A percentile compares a stretch with the other conserved stretches of the same genome.
Evolutionary conservation across 2,797 vertebrate genomes (phyloP).

Genomic region (Aeoliscus strigatus): DNA sequence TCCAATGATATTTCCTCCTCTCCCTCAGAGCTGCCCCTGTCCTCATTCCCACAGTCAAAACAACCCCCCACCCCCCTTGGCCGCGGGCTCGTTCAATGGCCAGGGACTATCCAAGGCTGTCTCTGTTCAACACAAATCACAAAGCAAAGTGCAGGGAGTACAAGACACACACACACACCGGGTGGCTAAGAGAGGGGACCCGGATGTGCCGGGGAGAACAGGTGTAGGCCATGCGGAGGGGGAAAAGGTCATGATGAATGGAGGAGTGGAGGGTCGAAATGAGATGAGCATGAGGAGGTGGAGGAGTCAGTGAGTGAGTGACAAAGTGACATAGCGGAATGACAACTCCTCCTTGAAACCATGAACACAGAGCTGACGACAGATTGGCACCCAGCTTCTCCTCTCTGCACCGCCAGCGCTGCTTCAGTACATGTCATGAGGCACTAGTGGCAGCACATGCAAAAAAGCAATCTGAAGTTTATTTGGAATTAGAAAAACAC

Average conservation of each 20-base stretch:
- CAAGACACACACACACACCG: conserved; percentile 28
- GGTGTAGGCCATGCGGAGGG: conserved; percentile 57
- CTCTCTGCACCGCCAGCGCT: conserved; percentile 16
- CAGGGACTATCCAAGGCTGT: conserved; percentile 41
- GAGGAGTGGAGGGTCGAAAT: conserved; percentile 42
- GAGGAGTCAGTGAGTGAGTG: conserved; percentile 40
- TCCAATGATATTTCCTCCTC: conserved; percentile 54
- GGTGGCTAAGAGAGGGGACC: conserved; percentile 14
- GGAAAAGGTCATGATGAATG: conserved; percentile 52
- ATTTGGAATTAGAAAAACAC: conserved; percentile 14
- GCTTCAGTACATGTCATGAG: conserved; percentile 6
- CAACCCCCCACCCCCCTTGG: conserved; percentile 21
- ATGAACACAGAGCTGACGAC: conserved; percentile 39
- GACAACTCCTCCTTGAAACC: conserved; percentile 65
- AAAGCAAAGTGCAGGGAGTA: conserved; percentile 8
- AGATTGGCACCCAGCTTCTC: conserved; percentile 30
- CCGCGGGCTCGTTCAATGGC: no score
- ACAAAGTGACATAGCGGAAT: conserved; percentile 60
- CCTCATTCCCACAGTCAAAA: conserved; percentile 53
- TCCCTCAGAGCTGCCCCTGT: conserved; percentile 62
- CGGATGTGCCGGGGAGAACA: conserved; percentile 33
- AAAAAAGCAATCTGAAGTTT: conserved; percentile 8
- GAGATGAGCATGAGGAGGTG: conserved; percentile 29
- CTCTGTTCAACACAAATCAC: conserved; percentile 42
- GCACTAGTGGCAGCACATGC: conserved; percentile 4